Evolutionary conservation across 2,113 vertebrate species (phyloP).

Genomic region (Callithrix jacchus): DNA sequence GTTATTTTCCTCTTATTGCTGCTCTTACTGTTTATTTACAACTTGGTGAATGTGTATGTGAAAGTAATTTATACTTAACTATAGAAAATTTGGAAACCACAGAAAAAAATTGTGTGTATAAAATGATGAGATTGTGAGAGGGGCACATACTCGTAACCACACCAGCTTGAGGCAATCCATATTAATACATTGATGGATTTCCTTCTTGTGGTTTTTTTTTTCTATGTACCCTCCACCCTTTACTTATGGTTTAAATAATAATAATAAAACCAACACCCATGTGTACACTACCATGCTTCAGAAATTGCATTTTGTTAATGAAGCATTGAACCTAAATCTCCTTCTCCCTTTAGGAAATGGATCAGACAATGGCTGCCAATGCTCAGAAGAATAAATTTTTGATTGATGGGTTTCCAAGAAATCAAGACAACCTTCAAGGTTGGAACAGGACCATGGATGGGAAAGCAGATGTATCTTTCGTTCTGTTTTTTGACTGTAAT

Average conservation of each 20-base stretch:
- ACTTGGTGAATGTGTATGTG: constrained; percentile 4
- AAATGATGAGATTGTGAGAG: not conserved
- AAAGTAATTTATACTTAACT: constrained; percentile 37
- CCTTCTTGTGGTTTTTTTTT: not conserved
- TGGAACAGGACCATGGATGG: constrained; percentile 94
- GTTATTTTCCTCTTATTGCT: constrained; percentile 44
- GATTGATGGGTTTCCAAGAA: constrained; percentile 98
- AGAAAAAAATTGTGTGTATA: not conserved
- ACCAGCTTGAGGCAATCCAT: not conserved
- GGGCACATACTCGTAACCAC: not conserved
- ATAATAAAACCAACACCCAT: not conserved
- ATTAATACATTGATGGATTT: constrained; percentile 16
- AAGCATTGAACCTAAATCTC: constrained; percentile 45
- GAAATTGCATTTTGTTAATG: constrained; percentile 43
- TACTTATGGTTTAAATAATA: not conserved
- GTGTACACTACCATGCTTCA: not conserved
- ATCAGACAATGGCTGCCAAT: constrained; percentile 87
- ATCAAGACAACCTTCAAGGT: constrained; percentile 96
- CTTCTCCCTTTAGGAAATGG: constrained; percentile 89
- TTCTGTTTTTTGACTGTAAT: constrained; percentile 97
- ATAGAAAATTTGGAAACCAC: not conserved
- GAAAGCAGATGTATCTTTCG: constrained; percentile 95
- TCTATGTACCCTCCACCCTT: not conserved
- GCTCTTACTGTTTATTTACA: not conserved
- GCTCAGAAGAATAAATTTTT: constrained; percentile 94